Evolutionary conservation across 1,140 invertebrate species (phyloP), one percentile per base, ranked within the genome.

Genomic region (Bombus affinis): DNA sequence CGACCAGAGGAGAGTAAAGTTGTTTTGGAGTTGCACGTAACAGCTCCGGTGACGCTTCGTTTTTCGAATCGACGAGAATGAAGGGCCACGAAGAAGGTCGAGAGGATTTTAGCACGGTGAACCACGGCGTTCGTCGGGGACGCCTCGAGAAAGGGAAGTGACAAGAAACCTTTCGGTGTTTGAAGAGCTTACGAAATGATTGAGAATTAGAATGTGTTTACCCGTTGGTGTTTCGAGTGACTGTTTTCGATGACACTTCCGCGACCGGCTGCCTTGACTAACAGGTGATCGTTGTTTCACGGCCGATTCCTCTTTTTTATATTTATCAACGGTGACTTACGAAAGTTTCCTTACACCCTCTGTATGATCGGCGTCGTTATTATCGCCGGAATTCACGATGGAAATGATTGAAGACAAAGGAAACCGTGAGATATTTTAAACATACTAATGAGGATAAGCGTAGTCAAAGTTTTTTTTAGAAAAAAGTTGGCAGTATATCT

Each of bases 221-320:
- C 22, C 22, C n/a, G 37, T 22, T 37, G 32, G 39, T 71, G 83
- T 18, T 79, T 79, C 83, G 25, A 80, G 47, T 59, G 76, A 59
- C 70, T 74, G 47, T 39, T 65, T n/a, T 53, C 53, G 42, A n/a
- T 73, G 70, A 88, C 75, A 68, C 73, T 80, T 37, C 59, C 72
- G 77, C 37, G 66, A 84, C 37, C 25, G 79, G 44, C 66, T 65
- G 44, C 59, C 39, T 83, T 25, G 53, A 39, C 66, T 47, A 68
- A 85, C 59, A 80, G 83, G 78, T 83, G 82, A 83, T 70, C 70
- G 15, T 18, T 9, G 25, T 25, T 59, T 72, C 79, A 42, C 28
- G 25, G 25, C 37, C 35, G 8, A 37, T 25, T 68, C 8, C 10
- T 32, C 62, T 28, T 42, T n/a, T 12, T 42, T 32, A 12, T 2